Conservation (phyloP, 1,140 invertebrate genomes). For the Ptiloglossa arizonensis region DNA sequence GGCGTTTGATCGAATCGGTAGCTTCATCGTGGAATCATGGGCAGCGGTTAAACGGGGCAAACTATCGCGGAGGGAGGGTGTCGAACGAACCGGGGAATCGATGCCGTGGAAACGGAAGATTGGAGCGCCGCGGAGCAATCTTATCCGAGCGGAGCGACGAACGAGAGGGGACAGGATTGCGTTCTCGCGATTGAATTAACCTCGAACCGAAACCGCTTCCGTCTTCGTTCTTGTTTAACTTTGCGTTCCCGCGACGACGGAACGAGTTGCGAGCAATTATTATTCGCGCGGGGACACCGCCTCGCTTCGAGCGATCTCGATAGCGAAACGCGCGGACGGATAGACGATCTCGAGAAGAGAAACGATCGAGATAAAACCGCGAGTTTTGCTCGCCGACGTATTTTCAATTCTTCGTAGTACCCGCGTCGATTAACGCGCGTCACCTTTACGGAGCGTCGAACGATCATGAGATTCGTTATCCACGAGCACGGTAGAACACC, state of each 20-base stretch:
- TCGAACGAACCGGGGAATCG: not conserved
- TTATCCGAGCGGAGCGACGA: constrained; percentile 4
- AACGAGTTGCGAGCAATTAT: too few species aligned
- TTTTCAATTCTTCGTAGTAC: too few species aligned
- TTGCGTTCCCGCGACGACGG: not conserved
- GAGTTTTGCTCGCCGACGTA: too few species aligned
- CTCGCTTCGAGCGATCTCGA: too few species aligned
- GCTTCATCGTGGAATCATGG: constrained; percentile 59
- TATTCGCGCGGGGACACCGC: too few species aligned
- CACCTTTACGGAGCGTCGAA: too few species aligned
- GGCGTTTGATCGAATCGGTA: constrained; percentile 60
- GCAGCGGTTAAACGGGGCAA: constrained; percentile 47
- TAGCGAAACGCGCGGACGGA: too few species aligned
- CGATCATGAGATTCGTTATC: too few species aligned
- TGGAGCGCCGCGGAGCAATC: constrained; percentile 20
- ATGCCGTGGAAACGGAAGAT: constrained; percentile 35
- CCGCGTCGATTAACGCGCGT: too few species aligned
- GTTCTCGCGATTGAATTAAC: constrained; percentile 5
- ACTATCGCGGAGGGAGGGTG: not conserved
- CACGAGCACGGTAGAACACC: too few species aligned
- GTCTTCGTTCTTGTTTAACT: not conserved
- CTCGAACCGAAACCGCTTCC: not conserved
- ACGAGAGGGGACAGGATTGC: not conserved
- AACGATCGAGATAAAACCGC: too few species aligned
- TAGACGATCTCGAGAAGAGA: too few species aligned